Conservation (phyloP, 2,113 vertebrate species). For the Etheostoma spectabile region DNA sequence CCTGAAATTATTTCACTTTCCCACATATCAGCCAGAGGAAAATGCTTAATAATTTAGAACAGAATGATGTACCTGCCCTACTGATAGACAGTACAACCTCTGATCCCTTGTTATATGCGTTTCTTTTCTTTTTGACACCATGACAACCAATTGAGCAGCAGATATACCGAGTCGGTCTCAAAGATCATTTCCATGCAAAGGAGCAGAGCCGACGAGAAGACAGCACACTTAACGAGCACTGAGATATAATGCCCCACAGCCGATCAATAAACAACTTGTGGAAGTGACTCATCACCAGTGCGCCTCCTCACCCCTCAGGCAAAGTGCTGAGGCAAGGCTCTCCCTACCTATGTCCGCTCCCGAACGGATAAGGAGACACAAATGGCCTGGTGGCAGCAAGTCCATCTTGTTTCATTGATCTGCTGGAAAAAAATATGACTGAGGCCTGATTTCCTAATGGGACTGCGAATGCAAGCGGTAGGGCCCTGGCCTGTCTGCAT, state of each 20-base stretch:
- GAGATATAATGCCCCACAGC: slow-evolving; percentile 35
- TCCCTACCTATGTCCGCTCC: background rate
- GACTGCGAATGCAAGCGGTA: slow-evolving; percentile 57
- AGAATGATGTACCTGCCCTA: slow-evolving; percentile 39
- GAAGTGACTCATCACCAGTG: slow-evolving; percentile 66
- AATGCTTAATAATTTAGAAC: slow-evolving; percentile 47
- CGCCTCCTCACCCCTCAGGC: slow-evolving; percentile 30
- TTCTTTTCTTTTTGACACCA: slow-evolving; percentile 30
- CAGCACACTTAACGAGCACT: slow-evolving; percentile 49
- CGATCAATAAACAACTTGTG: slow-evolving; percentile 68
- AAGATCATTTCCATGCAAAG: slow-evolving; percentile 58
- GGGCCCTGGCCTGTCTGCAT: slow-evolving; percentile 47
- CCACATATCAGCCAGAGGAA: slow-evolving; percentile 28
- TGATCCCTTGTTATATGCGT: slow-evolving; percentile 31
- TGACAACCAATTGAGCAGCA: slow-evolving; percentile 29
- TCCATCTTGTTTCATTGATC: slow-evolving; percentile 75
- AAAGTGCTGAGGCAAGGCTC: slow-evolving; percentile 62
- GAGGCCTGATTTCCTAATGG: slow-evolving; percentile 74
- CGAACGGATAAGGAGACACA: slow-evolving; percentile 31
- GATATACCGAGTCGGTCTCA: background rate
- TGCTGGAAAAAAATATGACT: slow-evolving; percentile 71
- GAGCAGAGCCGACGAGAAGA: slow-evolving; percentile 19
- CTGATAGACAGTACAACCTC: slow-evolving; percentile 30
- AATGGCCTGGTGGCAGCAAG: slow-evolving; percentile 55
- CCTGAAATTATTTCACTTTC: slow-evolving; percentile 56